phyloP scores from a whole-genome alignment of 2,888 invertebrate species.

The Epinotia ramella region DNA sequence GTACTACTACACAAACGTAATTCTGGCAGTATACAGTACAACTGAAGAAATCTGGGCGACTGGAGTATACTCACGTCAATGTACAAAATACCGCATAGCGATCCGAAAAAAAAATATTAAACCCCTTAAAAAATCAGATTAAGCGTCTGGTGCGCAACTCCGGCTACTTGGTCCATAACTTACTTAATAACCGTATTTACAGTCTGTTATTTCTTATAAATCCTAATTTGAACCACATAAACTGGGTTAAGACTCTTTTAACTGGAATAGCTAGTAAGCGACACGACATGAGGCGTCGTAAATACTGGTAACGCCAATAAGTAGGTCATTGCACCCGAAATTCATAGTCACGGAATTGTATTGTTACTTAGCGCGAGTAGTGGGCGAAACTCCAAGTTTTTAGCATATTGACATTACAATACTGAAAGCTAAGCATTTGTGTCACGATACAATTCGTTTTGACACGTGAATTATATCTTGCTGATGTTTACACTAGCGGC shows the following conservation, averaged over 20 bases:
- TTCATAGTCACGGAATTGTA: conserved; percentile 4
- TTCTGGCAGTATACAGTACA: no score
- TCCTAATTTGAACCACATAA: not conserved
- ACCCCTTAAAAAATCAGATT: no score
- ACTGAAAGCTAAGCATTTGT: not conserved
- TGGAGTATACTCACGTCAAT: no score
- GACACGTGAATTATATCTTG: not conserved
- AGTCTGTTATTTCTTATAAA: not conserved
- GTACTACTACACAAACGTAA: no score
- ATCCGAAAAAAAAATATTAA: no score
- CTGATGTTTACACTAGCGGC: no score
- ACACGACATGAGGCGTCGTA: conserved; percentile 7
- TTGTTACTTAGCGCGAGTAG: not conserved
- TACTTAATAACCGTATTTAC: not conserved
- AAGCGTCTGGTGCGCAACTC: no score
- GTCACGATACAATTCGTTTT: not conserved
- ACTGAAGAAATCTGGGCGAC: no score
- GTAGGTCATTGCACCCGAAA: conserved; percentile 10
- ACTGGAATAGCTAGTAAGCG: not conserved
- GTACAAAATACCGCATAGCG: no score
- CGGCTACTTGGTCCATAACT: not conserved
- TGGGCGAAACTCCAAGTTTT: not conserved
- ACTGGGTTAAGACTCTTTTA: not conserved
- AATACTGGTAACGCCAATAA: conserved; percentile 2
- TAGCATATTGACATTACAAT: not conserved